Evolutionary conservation across 2,113 vertebrate genomes (phyloP), one percentile per base, ranked within the genome.

Genomic region (Microcebus tavaratra): DNA sequence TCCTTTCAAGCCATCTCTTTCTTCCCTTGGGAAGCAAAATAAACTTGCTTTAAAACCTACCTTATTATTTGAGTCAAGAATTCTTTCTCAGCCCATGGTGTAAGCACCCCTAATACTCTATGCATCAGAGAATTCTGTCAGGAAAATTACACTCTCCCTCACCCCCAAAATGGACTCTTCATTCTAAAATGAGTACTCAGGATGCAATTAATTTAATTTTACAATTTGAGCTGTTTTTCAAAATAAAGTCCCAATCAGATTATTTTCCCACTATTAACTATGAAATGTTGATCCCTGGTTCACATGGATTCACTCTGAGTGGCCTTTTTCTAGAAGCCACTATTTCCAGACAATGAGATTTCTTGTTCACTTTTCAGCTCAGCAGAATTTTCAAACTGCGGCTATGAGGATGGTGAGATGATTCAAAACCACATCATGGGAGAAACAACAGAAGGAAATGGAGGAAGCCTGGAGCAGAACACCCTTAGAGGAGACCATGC

Each of bases 111-210:
- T 57, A 21, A 57, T 21, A 57, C 36, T 67, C 45, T 67, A 67
- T 1, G 8, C 17, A 68, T 45, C 82, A 75, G 2, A 67, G 72
- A 73, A n/a, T 90, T 87, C 39, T 42, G 36, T 36, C 59, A 91
- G 70, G 27, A 94, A 95, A 91, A 73, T 55, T 21, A 78, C 27
- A 36, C 27, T 23, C 27, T 23, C 17, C 18, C 7, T 20, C 55
- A 57, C 11, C 23, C 45, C 23, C 57, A 65, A 55, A 53, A 23
- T 1, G 57, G 20, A 67, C 45, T 78, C 55, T 91, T 9, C 34
- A 72, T 67, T 88, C 84, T 92, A 89, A 92, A 81, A 31, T 42
- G 29, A 45, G 31, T 53, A 70, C n/a, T 48, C 39, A 34, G 29
- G 39, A 67, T 78, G 17, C 70, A 87, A 67, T 72, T 31, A 39